Conservation (phyloP, 1,140 invertebrate genomes). For the Drosophila bocqueti region DNA sequence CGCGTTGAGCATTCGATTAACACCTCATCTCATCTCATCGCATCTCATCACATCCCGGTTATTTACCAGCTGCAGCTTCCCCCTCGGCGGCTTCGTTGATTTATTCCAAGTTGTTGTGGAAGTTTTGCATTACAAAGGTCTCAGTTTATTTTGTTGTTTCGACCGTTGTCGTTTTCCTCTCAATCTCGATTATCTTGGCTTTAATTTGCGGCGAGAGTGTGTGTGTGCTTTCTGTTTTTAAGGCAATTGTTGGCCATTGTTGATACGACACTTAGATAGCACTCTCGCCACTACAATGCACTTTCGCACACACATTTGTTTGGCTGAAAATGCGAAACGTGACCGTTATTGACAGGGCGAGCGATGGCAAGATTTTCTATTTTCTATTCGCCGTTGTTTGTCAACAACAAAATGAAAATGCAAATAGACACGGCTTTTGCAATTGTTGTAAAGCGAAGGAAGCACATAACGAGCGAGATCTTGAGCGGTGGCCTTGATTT, state of each 20-base stretch:
- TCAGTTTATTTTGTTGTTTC: slow-evolving; percentile 18
- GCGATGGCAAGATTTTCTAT: slow-evolving; percentile 44
- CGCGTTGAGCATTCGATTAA: slow-evolving; percentile 70
- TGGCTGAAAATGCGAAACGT: slow-evolving; percentile 61
- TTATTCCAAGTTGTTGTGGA: slow-evolving; percentile 29
- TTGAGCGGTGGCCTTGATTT: slow-evolving; percentile 1
- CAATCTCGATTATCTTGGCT: slow-evolving; percentile 75
- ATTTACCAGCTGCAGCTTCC: slow-evolving; percentile 25
- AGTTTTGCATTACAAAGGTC: slow-evolving; percentile 70
- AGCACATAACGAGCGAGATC: background rate
- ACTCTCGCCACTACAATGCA: slow-evolving; percentile 67
- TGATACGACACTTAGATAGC: slow-evolving; percentile 80
- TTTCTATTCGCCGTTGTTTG: slow-evolving; percentile 32
- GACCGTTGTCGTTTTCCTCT: slow-evolving; percentile 13
- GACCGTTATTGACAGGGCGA: slow-evolving; percentile 67
- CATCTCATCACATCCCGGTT: slow-evolving; percentile 34
- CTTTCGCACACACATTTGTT: slow-evolving; percentile 50
- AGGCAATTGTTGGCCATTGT: slow-evolving; percentile 68
- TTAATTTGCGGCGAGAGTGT: slow-evolving; percentile 62
- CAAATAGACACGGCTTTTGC: slow-evolving; percentile 25
- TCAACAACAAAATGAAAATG: slow-evolving; percentile 41
- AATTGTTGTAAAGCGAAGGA: slow-evolving; percentile 1
- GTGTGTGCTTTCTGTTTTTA: slow-evolving; percentile 22
- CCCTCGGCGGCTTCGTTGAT: slow-evolving; percentile 6
- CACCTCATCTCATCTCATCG: slow-evolving; percentile 47